Evolutionary conservation across 2,888 invertebrate genomes (phyloP), one percentile per base, ranked within the genome.

Genomic region (Harpalus rufipes): DNA sequence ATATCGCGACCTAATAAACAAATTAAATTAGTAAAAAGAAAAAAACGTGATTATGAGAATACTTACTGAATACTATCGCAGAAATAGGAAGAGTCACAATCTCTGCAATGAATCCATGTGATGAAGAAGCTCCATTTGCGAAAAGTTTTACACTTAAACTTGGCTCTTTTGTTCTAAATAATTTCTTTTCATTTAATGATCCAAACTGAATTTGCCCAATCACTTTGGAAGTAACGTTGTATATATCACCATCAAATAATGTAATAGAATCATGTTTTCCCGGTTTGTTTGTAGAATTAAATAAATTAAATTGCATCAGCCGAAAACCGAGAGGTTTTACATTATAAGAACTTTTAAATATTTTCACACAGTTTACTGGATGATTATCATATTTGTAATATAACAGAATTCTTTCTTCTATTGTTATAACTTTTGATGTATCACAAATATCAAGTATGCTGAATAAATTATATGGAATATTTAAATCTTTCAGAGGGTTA

Each of bases 301-400:
- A 97, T n/a, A 98, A 91, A 91, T 98, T 97, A 87, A 97, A 96
- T 88, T 98, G 98, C 25, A 98, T 92, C 68, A 99, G 92, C 86
- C 98, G 93, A 88, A 99, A 96, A 7, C 98, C 98, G 88, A 99
- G 94, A 12, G 96, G 96, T 89, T 98, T 98, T 0, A 96, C 95
- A 86, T 95, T 94, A 89, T 95, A 96, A 85, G 95, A 94, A 86
- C 97, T 96, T 84, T 96, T 95, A 90, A 99, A 98, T 87, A 99
- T 97, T 91, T 99, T 99, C 0, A 99, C 97, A 89, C 99, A 99
- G 90, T 99, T 99, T 0, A 98, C 97, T 0, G 98, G 97, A 90
- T 96, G 95, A 88, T 98, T 98, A 89, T 98, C 98, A 89, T 99
- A 99, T 90, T 99, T 99, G 91, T 98, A 99, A 90, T 98, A 99